phyloP scores from a whole-genome alignment of 35 echinoderm and acorn worm genomes.

The Holothuria glaberrima region DNA sequence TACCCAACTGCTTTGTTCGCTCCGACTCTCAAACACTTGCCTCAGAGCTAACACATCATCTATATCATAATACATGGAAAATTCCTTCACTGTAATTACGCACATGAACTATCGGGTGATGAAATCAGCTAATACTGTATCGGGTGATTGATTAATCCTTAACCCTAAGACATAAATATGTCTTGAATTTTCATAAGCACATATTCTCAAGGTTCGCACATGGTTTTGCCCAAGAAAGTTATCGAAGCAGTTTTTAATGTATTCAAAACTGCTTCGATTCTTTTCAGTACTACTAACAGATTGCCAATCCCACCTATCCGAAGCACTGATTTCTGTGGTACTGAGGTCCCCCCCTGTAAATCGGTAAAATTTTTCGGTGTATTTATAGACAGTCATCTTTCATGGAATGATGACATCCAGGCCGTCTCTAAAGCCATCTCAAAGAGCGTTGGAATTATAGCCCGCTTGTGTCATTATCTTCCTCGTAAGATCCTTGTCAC shows the following conservation, averaged over 20 bases:
- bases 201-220: background rate
- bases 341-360: background rate
- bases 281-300: slow-evolving; percentile 11
- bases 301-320: slow-evolving; percentile 1
- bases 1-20: no score
- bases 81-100: no score
- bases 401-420: background rate
- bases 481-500: background rate
- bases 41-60: no score
- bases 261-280: background rate
- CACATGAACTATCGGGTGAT: no score
- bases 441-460: background rate
- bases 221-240: background rate
- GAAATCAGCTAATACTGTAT: no score
- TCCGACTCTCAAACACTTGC: no score
- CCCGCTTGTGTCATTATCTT: background rate
- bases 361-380: background rate
- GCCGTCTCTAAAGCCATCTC: background rate
- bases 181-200: no score
- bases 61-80: no score
- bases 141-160: no score
- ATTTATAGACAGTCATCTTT: background rate
- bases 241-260: no score
- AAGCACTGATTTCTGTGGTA: background rate
- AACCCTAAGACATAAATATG: no score